Evolutionary conservation across 2,797 vertebrate species (phyloP).

Genomic region (Agapornis canus): DNA sequence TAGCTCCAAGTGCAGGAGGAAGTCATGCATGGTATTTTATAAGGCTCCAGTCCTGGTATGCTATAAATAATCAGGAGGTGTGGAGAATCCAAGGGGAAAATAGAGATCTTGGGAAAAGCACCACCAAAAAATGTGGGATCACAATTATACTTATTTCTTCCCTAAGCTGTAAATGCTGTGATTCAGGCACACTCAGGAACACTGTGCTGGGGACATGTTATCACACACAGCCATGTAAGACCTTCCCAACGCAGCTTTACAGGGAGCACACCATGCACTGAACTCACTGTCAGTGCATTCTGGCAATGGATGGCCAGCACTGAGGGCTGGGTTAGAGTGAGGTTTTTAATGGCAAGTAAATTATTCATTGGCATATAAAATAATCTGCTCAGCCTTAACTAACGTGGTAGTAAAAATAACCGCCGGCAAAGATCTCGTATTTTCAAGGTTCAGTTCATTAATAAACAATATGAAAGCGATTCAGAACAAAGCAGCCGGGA

Average conservation of each 20-base stretch:
- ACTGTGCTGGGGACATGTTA: background rate
- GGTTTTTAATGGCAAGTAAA: slow-evolving; percentile 40
- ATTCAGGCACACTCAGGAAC: background rate
- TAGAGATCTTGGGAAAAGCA: slow-evolving; percentile 30
- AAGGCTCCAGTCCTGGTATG: background rate
- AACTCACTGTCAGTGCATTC: fast-evolving
- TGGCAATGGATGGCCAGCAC: background rate
- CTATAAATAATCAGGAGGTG: slow-evolving; percentile 48
- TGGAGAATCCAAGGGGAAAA: slow-evolving; percentile 42
- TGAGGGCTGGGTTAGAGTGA: background rate
- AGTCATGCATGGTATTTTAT: slow-evolving; percentile 38
- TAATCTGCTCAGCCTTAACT: slow-evolving; percentile 48
- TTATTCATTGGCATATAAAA: slow-evolving; percentile 51
- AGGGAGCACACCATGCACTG: background rate
- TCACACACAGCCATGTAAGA: background rate
- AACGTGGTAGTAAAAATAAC: slow-evolving; percentile 29
- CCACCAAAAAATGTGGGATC: background rate
- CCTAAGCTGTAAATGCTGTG: background rate
- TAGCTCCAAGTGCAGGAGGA: background rate
- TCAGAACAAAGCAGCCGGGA: background rate
- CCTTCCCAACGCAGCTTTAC: background rate
- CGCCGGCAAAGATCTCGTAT: slow-evolving; percentile 17
- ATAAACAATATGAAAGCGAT: background rate
- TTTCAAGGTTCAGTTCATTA: slow-evolving; percentile 10
- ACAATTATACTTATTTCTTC: background rate